Base-by-base conservation (phyloP, 2,113 vertebrate species). In the Nibea albiflora region DNA sequence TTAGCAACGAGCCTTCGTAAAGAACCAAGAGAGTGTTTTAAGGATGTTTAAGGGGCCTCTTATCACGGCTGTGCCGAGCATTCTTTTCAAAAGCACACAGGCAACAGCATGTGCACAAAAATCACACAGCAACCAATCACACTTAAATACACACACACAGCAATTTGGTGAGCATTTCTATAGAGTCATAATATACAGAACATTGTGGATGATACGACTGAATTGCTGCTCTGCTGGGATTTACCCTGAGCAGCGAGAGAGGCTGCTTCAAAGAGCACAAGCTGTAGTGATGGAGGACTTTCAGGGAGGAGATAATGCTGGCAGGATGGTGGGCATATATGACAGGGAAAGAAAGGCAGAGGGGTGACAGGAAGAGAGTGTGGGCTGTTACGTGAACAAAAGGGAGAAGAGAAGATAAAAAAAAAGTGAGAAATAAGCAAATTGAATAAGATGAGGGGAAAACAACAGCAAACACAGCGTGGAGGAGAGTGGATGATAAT, bases 361-460 rank as follows among this genome's bases (percentile, higher is more conserved):
- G 77, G 57, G 70, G 66, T 65, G 76, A 83, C 68, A 77, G 64
- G 64, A 62, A 26, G 77, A 16, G 35, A 75, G 61, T 28, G 73
- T 19, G 73, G 67, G 63, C 68, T 87, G 80, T 57, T 76, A 67
- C 52, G 56, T 50, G 75, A 87, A 87, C 84, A 88, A 81, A 88
- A 67, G 77, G 28, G 11, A 46, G 39, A 63, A 24, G 14, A 68
- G 57, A 26, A 16, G 50, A 79, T 64, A n/a, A 65, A 57, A 26
- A 57, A 26, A 66, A 76, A 75, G 47, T n/a, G 53, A 77, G 58
- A 52, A 84, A 78, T 5, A 58, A 44, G 50, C 26, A 63, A 67
- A 78, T 5, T 44, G 47, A 31, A 80, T 49, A 24, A 72, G 47
- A 77, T 54, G 58, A 72, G 65, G 26, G 66, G 22, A 63, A 76